Percentiles rank a stretch among this genome's conserved stretches.
Evolutionary conservation across 64 coral and sea anemone genomes (phyloP).

Genomic region (Anthopleura sola): DNA sequence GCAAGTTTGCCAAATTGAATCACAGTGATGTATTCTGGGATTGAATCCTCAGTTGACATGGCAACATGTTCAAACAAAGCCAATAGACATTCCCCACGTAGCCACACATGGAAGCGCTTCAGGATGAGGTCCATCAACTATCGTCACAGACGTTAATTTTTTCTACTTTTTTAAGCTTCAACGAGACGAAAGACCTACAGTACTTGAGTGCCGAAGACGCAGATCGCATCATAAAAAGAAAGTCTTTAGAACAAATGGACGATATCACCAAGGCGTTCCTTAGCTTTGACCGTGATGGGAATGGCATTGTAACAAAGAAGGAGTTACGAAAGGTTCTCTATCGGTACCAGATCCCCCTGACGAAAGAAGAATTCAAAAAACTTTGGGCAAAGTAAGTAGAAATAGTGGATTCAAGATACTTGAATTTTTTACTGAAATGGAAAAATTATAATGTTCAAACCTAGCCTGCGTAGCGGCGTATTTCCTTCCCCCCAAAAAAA

Average conservation of each 20-base stretch:
- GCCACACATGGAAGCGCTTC: no score
- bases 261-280: conserved; percentile 88
- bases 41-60: no score
- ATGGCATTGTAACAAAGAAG: conserved; percentile 93
- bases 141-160: conserved; percentile 37
- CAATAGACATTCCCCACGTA: no score
- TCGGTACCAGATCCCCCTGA: conserved; percentile 80
- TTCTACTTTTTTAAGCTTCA: conserved; percentile 23
- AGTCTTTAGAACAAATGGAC: conserved; percentile 71
- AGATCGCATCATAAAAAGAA: conserved; percentile 75
- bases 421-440: no score
- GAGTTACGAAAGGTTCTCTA: conserved; percentile 91
- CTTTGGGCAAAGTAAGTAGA: conserved; percentile 80
- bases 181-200: conserved; percentile 68
- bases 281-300: conserved; percentile 88
- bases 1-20: no score
- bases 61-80: no score
- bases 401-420: no score
- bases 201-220: conserved; percentile 80
- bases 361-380: conserved; percentile 89
- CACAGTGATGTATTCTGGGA: no score
- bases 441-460: no score
- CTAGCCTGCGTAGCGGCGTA: no score
- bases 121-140: no score
- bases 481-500: no score